Evolutionary conservation across 2,888 invertebrate species (phyloP).

Genomic region (Drosophila siamana): DNA sequence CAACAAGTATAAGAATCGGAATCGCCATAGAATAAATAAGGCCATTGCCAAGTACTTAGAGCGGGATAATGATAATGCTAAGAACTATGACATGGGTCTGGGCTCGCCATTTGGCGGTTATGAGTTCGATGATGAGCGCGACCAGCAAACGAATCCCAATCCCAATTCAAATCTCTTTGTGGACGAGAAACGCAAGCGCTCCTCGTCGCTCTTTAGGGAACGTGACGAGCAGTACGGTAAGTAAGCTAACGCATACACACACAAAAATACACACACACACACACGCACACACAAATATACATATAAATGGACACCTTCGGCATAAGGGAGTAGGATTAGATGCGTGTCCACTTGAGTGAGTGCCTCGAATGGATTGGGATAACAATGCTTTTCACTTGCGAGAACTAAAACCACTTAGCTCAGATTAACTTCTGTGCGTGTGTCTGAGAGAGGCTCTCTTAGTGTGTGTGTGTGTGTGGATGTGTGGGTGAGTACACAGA

Average conservation of each 20-base stretch:
- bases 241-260: constrained; percentile 41
- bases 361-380: constrained; percentile 56
- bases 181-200: constrained; percentile 82
- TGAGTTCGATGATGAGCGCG: constrained; percentile 80
- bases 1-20: constrained; percentile 76
- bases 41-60: constrained; percentile 84
- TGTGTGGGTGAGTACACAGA: constrained; percentile 10
- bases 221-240: constrained; percentile 84
- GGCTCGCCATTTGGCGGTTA: constrained; percentile 72
- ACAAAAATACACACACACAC: not conserved
- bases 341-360: constrained; percentile 54
- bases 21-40: constrained; percentile 83
- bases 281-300: too few species aligned
- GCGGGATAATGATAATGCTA: constrained; percentile 68
- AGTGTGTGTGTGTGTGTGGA: constrained; percentile 7
- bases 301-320: not conserved
- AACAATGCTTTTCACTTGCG: constrained; percentile 59
- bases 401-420: constrained; percentile 68
- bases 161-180: constrained; percentile 47
- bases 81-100: constrained; percentile 72
- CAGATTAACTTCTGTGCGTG: constrained; percentile 65
- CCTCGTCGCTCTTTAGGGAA: constrained; percentile 83
- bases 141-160: constrained; percentile 44
- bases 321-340: constrained; percentile 18
- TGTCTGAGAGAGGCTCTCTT: too few species aligned